Evolutionary conservation across 2,113 vertebrate genomes (phyloP).

Genomic region (Puffinus mauretanicus): DNA sequence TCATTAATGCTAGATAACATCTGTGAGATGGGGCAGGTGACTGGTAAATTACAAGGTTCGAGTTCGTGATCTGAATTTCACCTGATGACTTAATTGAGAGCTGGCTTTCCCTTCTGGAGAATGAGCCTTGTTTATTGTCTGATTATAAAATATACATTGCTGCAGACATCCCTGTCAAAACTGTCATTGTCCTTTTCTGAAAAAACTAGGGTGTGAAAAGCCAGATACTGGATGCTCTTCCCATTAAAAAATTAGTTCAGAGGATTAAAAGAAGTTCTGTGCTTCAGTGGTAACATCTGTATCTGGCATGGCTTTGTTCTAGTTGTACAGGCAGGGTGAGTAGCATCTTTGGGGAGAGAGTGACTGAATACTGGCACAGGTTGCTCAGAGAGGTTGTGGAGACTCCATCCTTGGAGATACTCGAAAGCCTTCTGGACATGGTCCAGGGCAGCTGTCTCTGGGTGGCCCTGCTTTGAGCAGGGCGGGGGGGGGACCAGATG

Average conservation of each 20-base stretch:
- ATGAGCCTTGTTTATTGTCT: background rate
- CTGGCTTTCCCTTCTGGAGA: background rate
- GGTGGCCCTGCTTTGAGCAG: background rate
- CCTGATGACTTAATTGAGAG: background rate
- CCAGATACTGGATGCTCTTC: background rate
- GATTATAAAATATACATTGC: background rate
- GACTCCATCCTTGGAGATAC: background rate
- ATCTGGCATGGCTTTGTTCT: background rate
- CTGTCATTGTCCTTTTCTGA: background rate
- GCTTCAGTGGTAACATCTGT: background rate
- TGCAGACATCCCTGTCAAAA: background rate
- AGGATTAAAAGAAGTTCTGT: background rate
- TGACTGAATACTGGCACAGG: fast-evolving
- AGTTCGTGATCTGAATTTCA: background rate
- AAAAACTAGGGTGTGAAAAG: background rate
- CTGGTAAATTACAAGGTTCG: background rate
- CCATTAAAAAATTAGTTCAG: background rate
- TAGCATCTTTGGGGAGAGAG: too few relatives aligned
- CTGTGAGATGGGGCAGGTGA: background rate
- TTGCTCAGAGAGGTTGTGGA: background rate
- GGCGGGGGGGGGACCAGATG: too few relatives aligned
- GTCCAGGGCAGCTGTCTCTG: background rate
- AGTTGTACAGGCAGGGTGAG: background rate
- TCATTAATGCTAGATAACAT: background rate
- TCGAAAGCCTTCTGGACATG: background rate